phyloP scores from a whole-genome alignment of 2,888 invertebrate species.

The Anodontia alba region DNA sequence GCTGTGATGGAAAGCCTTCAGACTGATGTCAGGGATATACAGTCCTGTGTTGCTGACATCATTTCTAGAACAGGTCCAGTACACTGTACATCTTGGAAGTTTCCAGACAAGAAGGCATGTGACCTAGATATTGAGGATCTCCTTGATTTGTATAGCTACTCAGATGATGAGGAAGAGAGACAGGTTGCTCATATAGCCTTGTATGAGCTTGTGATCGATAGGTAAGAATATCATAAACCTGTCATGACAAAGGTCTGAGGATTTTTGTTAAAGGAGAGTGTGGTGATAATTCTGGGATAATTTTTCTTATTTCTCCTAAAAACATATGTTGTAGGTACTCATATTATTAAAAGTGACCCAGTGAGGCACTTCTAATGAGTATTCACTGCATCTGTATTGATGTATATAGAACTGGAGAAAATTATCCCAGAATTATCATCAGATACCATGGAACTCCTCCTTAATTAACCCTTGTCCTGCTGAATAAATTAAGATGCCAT shows the following conservation, averaged over 20 bases:
- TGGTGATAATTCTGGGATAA: no score
- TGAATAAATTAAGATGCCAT: no score
- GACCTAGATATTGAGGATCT: slow-evolving; percentile 83
- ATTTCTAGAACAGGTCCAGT: slow-evolving; percentile 81
- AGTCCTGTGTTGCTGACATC: slow-evolving; percentile 78
- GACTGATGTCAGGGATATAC: slow-evolving; percentile 83
- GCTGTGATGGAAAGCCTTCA: slow-evolving; percentile 83
- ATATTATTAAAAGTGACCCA: no score
- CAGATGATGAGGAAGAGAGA: slow-evolving; percentile 78
- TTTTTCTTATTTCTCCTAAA: no score
- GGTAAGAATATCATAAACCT: no score
- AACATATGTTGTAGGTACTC: no score
- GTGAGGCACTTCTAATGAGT: no score
- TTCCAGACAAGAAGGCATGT: slow-evolving; percentile 82
- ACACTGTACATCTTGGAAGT: slow-evolving; percentile 84
- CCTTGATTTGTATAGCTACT: slow-evolving; percentile 80
- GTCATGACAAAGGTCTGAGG: background rate
- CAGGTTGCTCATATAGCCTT: slow-evolving; percentile 84
- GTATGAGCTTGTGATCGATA: slow-evolving; percentile 84
- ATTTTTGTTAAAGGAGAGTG: background rate
- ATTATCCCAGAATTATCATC: no score
- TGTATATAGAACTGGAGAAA: no score
- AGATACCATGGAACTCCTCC: no score
- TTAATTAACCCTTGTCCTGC: no score
- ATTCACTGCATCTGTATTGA: no score